Conservation (phyloP, 2,888 invertebrate genomes). For the Nephrotoma flavescens region DNA sequence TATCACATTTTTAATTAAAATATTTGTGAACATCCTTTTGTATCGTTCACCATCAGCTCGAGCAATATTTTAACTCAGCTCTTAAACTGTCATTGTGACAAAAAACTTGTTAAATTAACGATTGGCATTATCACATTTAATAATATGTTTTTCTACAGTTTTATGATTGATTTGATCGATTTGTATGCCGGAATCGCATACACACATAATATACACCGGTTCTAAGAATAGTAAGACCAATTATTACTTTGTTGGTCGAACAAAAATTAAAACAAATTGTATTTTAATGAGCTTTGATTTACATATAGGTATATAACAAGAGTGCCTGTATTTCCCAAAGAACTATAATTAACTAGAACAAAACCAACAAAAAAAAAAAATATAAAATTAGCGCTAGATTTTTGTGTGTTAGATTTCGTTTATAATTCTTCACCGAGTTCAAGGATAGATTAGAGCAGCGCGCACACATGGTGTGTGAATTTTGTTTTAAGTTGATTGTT, state of each 20-base stretch:
- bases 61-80: background rate
- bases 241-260: background rate
- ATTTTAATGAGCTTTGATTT: background rate
- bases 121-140: background rate
- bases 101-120: background rate
- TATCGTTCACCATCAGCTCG: background rate
- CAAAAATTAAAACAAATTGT: background rate
- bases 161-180: background rate
- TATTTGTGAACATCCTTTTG: background rate
- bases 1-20: background rate
- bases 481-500: background rate
- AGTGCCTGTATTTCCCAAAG: background rate
- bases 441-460: background rate
- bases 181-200: background rate
- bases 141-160: background rate
- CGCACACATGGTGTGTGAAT: background rate
- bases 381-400: background rate
- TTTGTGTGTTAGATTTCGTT: background rate
- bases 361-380: background rate
- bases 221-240: background rate
- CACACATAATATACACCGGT: background rate
- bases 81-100: background rate
- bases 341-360: background rate
- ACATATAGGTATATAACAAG: background rate
- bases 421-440: background rate